These are phyloP conservation scores for Typhlichthys subterraneus DNA, from an alignment of 2,797 vertebrate genomes.

Conservation along the genomic window DNA sequence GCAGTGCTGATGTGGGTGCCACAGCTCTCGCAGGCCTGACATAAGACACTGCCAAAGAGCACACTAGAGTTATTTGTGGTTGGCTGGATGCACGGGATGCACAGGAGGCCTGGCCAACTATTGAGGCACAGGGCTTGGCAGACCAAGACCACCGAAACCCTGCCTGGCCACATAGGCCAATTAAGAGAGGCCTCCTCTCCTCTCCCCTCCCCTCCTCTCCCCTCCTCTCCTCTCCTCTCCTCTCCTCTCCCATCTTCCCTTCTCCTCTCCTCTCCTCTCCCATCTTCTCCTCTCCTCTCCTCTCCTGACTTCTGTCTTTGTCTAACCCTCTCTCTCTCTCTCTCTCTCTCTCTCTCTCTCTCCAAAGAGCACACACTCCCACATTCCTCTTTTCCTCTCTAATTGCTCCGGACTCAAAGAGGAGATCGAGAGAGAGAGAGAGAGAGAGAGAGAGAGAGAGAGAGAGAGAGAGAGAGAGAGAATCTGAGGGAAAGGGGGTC, in stretches of 20 bases:
- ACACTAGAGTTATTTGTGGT: conserved; percentile 81
- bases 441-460: conserved; percentile 9
- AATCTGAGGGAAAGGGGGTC: conserved; percentile 73
- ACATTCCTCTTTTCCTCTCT: conserved; percentile 76
- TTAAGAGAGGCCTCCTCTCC: conserved; percentile 68
- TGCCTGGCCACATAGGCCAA: conserved; percentile 75
- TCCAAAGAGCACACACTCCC: conserved; percentile 74
- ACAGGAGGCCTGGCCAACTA: conserved; percentile 76
- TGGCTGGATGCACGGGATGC: conserved; percentile 82
- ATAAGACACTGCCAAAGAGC: conserved; percentile 78
- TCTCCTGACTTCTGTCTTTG: conserved; percentile 37
- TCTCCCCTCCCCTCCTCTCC: conserved; percentile 59
- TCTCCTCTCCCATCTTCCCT: background rate
- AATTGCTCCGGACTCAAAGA: conserved; percentile 79
- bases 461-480: conserved; percentile 43
- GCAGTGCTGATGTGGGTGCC: conserved; percentile 72
- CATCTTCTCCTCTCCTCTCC: conserved; percentile 39
- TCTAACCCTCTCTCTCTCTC: conserved; percentile 57
- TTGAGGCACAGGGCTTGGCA: conserved; percentile 79
- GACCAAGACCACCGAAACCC: conserved; percentile 63
- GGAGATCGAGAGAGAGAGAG: conserved; percentile 50
- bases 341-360: conserved; percentile 48
- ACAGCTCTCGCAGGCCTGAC: conserved; percentile 73
- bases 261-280: background rate
- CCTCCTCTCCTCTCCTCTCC: background rate